phyloP scores from a whole-genome alignment of 2,113 vertebrate species.

The Vulpes lagopus region DNA sequence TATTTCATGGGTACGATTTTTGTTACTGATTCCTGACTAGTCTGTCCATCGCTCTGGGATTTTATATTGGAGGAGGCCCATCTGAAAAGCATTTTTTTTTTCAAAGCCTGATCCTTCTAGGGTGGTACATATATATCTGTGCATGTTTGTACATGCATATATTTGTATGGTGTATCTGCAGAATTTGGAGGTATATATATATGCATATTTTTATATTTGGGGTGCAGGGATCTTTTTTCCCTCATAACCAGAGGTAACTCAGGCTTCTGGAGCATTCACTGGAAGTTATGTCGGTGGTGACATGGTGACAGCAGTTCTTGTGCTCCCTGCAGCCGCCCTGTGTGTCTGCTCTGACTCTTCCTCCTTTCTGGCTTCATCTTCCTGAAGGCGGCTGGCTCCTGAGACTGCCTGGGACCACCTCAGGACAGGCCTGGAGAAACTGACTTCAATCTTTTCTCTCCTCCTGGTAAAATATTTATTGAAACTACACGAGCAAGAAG shows the following conservation, averaged over 20 bases:
- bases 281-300: not conserved
- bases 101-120: not conserved
- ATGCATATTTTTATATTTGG: not conserved
- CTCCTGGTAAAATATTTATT: conserved; percentile 71
- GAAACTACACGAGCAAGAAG: conserved; percentile 35
- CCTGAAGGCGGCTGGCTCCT: not conserved
- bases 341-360: not conserved
- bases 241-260: not conserved
- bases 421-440: conserved; percentile 27
- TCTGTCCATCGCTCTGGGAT: not conserved
- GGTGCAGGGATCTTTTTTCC: not conserved
- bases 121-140: not conserved
- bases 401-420: not conserved
- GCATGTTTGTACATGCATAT: accelerated
- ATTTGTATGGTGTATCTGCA: accelerated
- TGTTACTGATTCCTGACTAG: not conserved
- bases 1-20: not conserved
- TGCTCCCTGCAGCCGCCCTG: not conserved
- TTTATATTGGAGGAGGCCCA: not conserved
- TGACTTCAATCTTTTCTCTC: conserved; percentile 67
- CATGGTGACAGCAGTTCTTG: not conserved
- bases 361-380: not conserved
- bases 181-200: accelerated
- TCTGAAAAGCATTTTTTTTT: not conserved
- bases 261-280: not conserved